A percentile compares a stretch with the other conserved stretches of the same genome.
phyloP scores from a whole-genome alignment of 2,797 vertebrate species.

The Pelochelys cantorii region DNA sequence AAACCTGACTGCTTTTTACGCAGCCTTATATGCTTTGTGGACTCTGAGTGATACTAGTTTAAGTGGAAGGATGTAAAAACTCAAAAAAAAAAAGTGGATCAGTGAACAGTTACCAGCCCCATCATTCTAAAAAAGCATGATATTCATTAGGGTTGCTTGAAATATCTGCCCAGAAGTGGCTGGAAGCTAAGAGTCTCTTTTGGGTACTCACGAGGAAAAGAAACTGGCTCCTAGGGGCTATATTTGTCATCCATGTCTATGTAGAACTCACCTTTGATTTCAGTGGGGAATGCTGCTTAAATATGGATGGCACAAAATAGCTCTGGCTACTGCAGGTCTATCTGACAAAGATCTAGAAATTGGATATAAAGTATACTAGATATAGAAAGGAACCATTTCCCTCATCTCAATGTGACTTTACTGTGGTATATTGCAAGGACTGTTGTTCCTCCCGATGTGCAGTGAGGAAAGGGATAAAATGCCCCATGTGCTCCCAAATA shows the following conservation, averaged over 20 bases:
- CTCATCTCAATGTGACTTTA: not conserved
- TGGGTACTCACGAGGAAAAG: not conserved
- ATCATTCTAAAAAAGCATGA: not conserved
- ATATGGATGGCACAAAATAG: not conserved
- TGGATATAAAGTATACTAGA: not conserved
- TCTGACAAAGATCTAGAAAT: not conserved
- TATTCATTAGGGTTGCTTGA: not conserved
- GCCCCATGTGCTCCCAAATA: not conserved
- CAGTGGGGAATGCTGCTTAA: not conserved
- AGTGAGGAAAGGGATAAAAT: not conserved
- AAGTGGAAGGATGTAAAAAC: not conserved
- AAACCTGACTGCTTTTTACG: not conserved
- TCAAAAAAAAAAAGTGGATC: not conserved
- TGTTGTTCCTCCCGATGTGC: not conserved
- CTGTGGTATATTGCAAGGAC: fast-evolving
- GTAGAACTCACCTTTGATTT: not conserved
- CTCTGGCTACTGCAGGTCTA: not conserved
- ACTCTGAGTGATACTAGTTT: not conserved
- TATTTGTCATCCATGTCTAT: not conserved
- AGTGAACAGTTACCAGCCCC: not conserved
- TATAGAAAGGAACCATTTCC: not conserved
- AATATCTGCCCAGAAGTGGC: not conserved
- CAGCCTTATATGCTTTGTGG: not conserved
- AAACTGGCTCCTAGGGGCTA: not conserved
- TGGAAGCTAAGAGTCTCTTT: not conserved